A percentile compares a stretch with the other conserved stretches of the same genome.
Conservation (phyloP, 2,797 vertebrate genomes). For the Thripadectes ignobilis region DNA sequence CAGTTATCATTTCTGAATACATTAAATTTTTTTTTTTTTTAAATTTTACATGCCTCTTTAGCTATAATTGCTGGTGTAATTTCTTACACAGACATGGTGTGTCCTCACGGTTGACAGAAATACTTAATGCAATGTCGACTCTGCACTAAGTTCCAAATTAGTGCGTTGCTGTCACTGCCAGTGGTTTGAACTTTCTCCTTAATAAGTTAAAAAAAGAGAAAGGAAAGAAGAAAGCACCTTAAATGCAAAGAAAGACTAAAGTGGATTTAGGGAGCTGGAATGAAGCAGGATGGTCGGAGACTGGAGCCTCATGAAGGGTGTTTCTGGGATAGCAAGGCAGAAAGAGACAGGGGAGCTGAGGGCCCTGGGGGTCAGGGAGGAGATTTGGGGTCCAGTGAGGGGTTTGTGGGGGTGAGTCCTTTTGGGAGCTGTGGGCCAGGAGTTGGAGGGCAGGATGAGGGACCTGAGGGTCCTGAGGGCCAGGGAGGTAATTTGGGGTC, state of each 20-base stretch:
- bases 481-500: neutral
- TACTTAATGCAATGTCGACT: conserved; percentile 48
- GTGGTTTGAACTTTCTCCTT: conserved; percentile 27
- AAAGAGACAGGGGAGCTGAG: neutral
- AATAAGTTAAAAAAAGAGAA: neutral
- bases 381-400: rapidly evolving
- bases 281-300: neutral
- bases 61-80: conserved; percentile 68
- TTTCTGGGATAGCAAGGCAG: neutral
- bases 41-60: conserved; percentile 63
- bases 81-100: conserved; percentile 54
- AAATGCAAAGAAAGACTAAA: neutral
- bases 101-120: conserved; percentile 64
- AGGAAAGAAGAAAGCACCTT: neutral
- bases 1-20: conserved; percentile 66
- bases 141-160: conserved; percentile 32
- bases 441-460: neutral
- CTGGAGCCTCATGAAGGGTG: neutral
- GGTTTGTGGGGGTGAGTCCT: neutral
- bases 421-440: neutral
- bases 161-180: neutral
- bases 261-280: neutral
- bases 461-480: neutral
- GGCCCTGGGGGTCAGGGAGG: neutral
- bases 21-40: conserved; percentile 24